Conservation (phyloP, 2,113 vertebrate genomes). For the Pycnonotus jocosus region DNA sequence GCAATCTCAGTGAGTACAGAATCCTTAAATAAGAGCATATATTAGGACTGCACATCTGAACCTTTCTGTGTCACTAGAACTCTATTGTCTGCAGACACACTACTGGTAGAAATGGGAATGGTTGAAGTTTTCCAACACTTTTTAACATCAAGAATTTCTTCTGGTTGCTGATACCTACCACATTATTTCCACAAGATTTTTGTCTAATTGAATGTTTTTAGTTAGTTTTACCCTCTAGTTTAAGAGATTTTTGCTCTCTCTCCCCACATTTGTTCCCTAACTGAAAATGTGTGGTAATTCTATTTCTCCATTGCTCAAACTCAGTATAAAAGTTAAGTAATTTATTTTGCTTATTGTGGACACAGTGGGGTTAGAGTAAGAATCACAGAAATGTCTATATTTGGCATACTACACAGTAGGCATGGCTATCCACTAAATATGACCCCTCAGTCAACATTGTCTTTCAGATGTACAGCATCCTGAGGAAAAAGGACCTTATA, state of each 20-base stretch:
- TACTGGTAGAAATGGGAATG: neutral
- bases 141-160: neutral
- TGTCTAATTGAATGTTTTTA: neutral
- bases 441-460: neutral
- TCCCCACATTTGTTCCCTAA: neutral
- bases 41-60: neutral
- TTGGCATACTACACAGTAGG: neutral
- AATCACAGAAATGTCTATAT: neutral
- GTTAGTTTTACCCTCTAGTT: neutral
- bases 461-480: neutral
- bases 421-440: too few relatives aligned
- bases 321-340: accelerated
- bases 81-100: neutral
- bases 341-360: neutral
- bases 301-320: neutral
- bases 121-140: neutral
- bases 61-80: neutral
- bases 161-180: neutral
- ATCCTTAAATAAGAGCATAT: neutral
- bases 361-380: neutral
- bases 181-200: neutral
- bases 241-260: neutral
- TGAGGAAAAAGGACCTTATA: neutral
- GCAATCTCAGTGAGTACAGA: neutral
- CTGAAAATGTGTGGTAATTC: neutral